phyloP scores from a whole-genome alignment of 2,113 vertebrate genomes.

The zebrafish (Danio rerio) region GRCz12tu NC_133196.1:40800001-40800500 shows the following conservation, averaged over 20 bases:
- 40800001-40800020: too few species aligned
- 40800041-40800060: constrained; percentile 46
- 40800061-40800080: constrained; percentile 69
- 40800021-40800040: constrained; percentile 21
- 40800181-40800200: constrained; percentile 70
- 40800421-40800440: constrained; percentile 50
- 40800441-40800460: constrained; percentile 49
- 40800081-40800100: constrained; percentile 61
- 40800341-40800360: constrained; percentile 73
- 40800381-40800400: constrained; percentile 54
- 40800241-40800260: constrained; percentile 37
- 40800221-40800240: constrained; percentile 49
- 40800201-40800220: constrained; percentile 65
- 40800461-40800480: constrained; percentile 15
- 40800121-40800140: constrained; percentile 56
- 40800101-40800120: constrained; percentile 61
- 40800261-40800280: constrained; percentile 54
- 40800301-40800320: constrained; percentile 46
- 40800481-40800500: not conserved
- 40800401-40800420: constrained; percentile 56
- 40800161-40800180: constrained; percentile 70
- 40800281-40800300: constrained; percentile 28
- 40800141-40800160: constrained; percentile 69
- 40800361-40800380: constrained; percentile 63
- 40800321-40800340: constrained; percentile 50